phyloP scores from a whole-genome alignment of 2,797 vertebrate species.

The Cryptoblepharus egeriae region DNA sequence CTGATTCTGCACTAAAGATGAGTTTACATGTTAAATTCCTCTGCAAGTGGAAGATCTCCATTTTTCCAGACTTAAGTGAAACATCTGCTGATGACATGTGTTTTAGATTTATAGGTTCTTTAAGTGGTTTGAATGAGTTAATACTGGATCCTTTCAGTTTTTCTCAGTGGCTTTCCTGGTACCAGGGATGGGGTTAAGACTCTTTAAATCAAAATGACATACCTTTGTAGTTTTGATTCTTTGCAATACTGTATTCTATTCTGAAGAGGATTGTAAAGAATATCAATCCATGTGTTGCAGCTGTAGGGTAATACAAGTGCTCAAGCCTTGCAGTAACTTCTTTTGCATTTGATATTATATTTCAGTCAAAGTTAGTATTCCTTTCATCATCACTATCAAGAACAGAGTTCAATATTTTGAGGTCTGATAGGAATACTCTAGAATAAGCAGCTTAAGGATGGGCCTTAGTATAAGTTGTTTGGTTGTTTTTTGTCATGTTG shows the following conservation, averaged over 20 bases:
- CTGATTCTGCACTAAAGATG: background rate
- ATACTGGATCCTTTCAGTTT: background rate
- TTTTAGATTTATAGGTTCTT: conserved; percentile 18
- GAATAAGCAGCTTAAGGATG: background rate
- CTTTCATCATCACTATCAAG: conserved; percentile 2
- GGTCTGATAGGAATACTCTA: conserved; percentile 4
- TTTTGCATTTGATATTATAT: conserved; percentile 46
- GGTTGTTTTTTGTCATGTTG: conserved; percentile 54
- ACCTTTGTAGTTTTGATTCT: background rate
- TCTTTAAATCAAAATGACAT: conserved; percentile 7
- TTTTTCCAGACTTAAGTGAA: conserved; percentile 9
- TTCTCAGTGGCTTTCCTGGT: conserved; percentile 13
- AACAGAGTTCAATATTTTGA: conserved; percentile 12
- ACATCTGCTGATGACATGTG: background rate
- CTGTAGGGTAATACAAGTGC: conserved; percentile 30
- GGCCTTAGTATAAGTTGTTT: background rate
- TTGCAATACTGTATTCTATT: background rate
- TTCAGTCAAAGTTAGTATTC: conserved; percentile 66
- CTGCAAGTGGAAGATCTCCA: background rate
- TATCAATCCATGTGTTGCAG: background rate
- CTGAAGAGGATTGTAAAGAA: background rate
- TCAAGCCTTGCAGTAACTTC: conserved; percentile 42
- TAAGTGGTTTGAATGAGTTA: conserved; percentile 17
- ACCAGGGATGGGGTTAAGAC: background rate
- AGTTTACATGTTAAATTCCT: background rate